Base-by-base conservation (phyloP, 2,888 invertebrate genomes). In the Agrochola litura region DNA sequence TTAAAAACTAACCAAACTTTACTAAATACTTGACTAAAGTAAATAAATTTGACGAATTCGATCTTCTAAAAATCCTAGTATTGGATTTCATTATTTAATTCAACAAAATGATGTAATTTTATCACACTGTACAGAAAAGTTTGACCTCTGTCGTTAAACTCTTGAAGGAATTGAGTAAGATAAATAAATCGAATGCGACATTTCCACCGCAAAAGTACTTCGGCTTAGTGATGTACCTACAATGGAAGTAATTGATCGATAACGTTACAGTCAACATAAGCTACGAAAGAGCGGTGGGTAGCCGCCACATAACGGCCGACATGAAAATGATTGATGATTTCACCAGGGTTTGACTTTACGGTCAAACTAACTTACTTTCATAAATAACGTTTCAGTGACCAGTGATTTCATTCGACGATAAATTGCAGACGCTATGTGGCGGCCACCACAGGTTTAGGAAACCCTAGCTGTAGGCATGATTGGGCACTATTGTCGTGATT, bases 91-190 rank as follows among this genome's bases (percentile, higher is more conserved):
- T 37, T 49, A 49, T 19, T 19, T 58, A 43, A 54, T 72, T 75
- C 49, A 72, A 56, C 52, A 41, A 65, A 78, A 84, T 83, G 77
- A 86, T 70, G 86, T 75, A 86, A 86, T 80, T 86, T 86, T 80
- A 82, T 86, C 76, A 65, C 43, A 37, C 67, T 66, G 65, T 69
- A 82, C 81, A 81, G 77, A 87, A 88, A 88, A 87, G 80, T 81
- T 83, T 87, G 86, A 90, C 86, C 88, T 86, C 84, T 88, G 87
- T 81, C 82, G 65, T 88, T 88, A 89, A 85, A 80, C 86, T 85
- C 85, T 79, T 76, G 79, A 58, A 71, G 64, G 69, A 83, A 76
- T 83, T 84, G 84, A 84, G 83, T 82, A 74, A 85, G 69, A 66
- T 78, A 81, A 76, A 61, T 83, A 56, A 70, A 69, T 72, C 71